Evolutionary conservation across 2,797 vertebrate species (phyloP).

Genomic region (Catostomus latipinnis): DNA sequence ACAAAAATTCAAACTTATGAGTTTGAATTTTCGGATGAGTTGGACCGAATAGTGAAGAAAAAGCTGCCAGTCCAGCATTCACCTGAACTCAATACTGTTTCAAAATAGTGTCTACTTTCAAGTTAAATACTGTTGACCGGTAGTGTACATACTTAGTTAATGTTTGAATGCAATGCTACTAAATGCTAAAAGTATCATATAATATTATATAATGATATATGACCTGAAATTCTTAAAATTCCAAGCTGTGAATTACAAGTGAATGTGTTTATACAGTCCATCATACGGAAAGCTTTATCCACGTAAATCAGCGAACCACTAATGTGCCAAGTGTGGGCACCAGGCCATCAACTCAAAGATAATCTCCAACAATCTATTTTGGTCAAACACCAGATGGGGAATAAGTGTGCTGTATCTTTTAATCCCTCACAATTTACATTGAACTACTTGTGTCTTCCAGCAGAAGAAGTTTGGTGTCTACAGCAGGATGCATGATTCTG

Average conservation of each 20-base stretch:
- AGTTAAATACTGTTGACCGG: background rate
- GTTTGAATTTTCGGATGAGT: too few relatives aligned
- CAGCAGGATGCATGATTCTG: conserved; percentile 94
- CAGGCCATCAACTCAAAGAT: conserved; percentile 25
- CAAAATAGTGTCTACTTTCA: background rate
- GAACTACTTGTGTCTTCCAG: conserved; percentile 28
- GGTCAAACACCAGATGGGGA: conserved; percentile 17
- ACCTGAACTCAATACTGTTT: background rate
- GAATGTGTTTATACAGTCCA: conserved; percentile 8
- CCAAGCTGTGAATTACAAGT: conserved; percentile 15
- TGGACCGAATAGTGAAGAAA: background rate
- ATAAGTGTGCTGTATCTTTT: conserved; percentile 18
- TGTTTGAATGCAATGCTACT: background rate
- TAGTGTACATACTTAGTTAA: background rate
- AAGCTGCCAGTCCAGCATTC: background rate
- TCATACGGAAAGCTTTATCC: conserved; percentile 18
- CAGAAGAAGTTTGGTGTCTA: conserved; percentile 88
- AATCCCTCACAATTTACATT: conserved; percentile 14
- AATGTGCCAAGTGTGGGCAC: conserved; percentile 43
- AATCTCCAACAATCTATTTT: conserved; percentile 42
- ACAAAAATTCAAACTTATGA: background rate
- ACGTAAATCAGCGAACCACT: conserved; percentile 25
- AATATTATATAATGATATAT: background rate
- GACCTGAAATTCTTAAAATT: conserved; percentile 18
- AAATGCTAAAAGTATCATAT: background rate